These are phyloP conservation scores for Gryllus bimaculatus DNA, from an alignment of 1,140 invertebrate species.

Conservation along the genomic window DNA sequence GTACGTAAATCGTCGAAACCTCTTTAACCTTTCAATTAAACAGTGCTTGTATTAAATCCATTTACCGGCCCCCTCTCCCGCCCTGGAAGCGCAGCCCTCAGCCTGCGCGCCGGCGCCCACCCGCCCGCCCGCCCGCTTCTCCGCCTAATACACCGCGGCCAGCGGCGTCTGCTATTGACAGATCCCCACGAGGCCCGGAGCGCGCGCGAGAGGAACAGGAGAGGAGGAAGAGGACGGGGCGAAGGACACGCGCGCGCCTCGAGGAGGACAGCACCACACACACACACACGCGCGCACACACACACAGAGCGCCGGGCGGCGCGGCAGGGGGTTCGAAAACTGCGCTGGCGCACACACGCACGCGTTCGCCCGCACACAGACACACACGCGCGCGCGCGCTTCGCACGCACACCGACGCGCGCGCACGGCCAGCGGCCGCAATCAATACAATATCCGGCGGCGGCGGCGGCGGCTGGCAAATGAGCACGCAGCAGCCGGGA, in stretches of 20 bases:
- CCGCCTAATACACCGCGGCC: not conserved
- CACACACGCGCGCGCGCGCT: not conserved
- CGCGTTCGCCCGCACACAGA: not conserved
- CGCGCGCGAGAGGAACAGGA: not conserved
- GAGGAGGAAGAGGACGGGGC: not conserved
- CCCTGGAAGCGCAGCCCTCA: no score
- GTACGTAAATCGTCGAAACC: not conserved
- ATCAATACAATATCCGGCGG: not conserved
- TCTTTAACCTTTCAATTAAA: slow-evolving; percentile 6
- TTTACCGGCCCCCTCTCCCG: not conserved
- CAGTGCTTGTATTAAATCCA: not conserved
- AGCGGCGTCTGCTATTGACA: not conserved
- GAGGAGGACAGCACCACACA: not conserved
- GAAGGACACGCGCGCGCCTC: not conserved
- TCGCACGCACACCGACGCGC: not conserved
- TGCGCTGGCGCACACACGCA: not conserved
- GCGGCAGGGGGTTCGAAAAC: not conserved
- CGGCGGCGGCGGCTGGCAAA: not conserved
- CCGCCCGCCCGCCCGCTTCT: not conserved
- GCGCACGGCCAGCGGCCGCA: not conserved
- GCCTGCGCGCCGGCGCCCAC: no score
- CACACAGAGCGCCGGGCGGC: not conserved
- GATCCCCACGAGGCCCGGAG: not conserved
- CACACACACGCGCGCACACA: not conserved
- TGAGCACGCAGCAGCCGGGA: not conserved